Base-by-base conservation (phyloP, 1,140 invertebrate species). In the Dermatophagoides farinae region DNA sequence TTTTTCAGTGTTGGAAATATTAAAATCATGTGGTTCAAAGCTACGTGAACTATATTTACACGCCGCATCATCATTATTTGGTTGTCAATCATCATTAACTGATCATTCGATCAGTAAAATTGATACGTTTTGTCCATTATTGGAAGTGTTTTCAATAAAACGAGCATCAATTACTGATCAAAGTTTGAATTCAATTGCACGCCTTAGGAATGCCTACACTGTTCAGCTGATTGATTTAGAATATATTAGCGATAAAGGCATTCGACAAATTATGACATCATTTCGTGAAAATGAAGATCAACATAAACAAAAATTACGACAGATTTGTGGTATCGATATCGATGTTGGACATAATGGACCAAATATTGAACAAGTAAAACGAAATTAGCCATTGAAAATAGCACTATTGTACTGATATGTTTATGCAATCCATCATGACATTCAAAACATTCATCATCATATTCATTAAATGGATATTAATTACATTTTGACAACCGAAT, bases 121-220 rank as follows among this genome's bases (percentile, higher is more conserved):
- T 12, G 25, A 55, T 25, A 23, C 6, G 1, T 23, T 38, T 14
- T 55, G 53, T 55, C 53, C 53, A 20, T 14, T 39, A 23, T 44
- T 55, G n/a, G 53, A 55, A 23, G 53, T 55, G 25, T 55, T 55
- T 23, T 41, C 38, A 14, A 55, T 55, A 14, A 55, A 55, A 25
- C 53, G 53, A 20, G 53, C 53, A 14, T n/a, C 53, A 5, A 55
- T 55, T 23, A 55, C 53, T 23, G 53, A 55, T 25, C 12, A n/a
- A 11, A 55, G 53, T 23, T 23, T 55, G 12, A 25, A 38, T 11
- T 2, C 53, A 18, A 39, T 55, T 44, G 53, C 38, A 4, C 53
- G 53, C 5, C 53, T 55, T n/a, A 55, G 25, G 53, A 55, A 55
- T 44, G 53, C 53, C 14, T 55, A 41, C 53, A 55, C 14, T 23